Evolutionary conservation across 2,113 vertebrate species (phyloP).

Genomic region (Apteryx mantelli): DNA sequence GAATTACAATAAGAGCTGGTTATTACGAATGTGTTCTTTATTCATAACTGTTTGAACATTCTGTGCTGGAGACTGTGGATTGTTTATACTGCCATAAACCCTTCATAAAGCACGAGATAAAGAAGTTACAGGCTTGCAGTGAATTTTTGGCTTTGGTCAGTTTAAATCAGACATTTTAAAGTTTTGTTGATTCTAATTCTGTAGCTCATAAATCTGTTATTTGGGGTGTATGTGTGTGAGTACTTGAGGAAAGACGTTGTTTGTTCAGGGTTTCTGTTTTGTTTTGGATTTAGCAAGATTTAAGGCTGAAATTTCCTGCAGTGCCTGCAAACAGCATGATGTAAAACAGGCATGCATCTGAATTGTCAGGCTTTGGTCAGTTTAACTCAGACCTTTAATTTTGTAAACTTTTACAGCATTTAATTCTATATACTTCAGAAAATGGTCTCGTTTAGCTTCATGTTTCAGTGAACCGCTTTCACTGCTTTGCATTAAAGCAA

Average conservation of each 20-base stretch:
- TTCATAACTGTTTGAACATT: not conserved
- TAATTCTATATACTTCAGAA: not conserved
- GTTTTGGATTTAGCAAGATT: conserved; percentile 3
- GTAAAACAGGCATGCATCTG: not conserved
- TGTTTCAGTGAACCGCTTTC: not conserved
- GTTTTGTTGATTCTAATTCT: not conserved
- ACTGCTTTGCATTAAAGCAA: conserved; percentile 50
- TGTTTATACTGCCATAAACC: not conserved
- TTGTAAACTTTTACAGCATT: not conserved
- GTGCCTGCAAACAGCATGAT: not conserved
- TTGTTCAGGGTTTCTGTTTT: conserved; percentile 4
- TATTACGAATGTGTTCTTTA: not conserved
- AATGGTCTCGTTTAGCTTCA: not conserved
- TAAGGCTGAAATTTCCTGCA: not conserved
- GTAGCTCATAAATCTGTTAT: not conserved
- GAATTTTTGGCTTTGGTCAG: not conserved
- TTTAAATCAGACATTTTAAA: not conserved
- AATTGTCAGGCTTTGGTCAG: not conserved
- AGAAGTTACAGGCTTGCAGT: not conserved
- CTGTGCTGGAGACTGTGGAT: not conserved
- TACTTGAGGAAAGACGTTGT: not conserved
- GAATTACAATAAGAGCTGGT: not conserved
- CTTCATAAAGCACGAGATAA: not conserved
- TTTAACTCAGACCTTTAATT: not conserved
- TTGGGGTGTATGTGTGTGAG: not conserved